Percentiles rank a stretch among this genome's conserved stretches.
phyloP scores from a whole-genome alignment of 1,140 invertebrate genomes.

The Drosophila leontia region DNA sequence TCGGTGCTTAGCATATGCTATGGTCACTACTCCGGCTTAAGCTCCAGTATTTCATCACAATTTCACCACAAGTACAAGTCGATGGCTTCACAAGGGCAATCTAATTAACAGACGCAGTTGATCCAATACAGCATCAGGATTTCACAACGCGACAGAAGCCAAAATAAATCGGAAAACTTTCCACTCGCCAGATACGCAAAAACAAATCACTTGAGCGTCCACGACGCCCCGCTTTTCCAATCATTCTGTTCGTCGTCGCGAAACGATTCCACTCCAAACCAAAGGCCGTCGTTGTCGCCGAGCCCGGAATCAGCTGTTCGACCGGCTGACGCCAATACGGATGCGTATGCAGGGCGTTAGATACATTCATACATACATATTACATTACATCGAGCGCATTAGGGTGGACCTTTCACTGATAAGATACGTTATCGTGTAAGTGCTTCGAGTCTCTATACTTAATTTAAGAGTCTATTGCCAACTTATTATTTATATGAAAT shows the following conservation, averaged over 20 bases:
- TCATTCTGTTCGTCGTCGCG: slow-evolving; percentile 31
- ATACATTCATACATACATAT: slow-evolving; percentile 4
- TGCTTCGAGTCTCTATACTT: neutral
- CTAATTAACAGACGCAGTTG: slow-evolving; percentile 1
- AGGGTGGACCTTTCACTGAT: slow-evolving; percentile 15
- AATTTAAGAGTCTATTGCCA: neutral
- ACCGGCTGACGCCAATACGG: slow-evolving; percentile 17
- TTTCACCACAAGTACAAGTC: slow-evolving; percentile 30
- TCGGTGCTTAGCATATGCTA: slow-evolving; percentile 4
- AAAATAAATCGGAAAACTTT: slow-evolving; percentile 37
- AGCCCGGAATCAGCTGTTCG: slow-evolving; percentile 42
- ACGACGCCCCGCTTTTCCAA: slow-evolving; percentile 30
- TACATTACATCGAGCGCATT: slow-evolving; percentile 13
- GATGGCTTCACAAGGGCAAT: neutral
- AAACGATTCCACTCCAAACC: slow-evolving; percentile 16
- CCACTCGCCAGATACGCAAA: slow-evolving; percentile 28
- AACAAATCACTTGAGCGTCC: slow-evolving; percentile 37
- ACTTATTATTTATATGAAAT: neutral
- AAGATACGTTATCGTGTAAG: neutral
- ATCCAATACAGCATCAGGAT: slow-evolving; percentile 19
- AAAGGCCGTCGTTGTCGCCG: slow-evolving; percentile 2
- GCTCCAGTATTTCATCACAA: slow-evolving; percentile 5
- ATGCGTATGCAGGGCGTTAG: neutral
- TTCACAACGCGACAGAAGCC: slow-evolving; percentile 7
- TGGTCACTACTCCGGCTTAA: neutral